A percentile compares a stretch with the other conserved stretches of the same genome.
Conservation (phyloP, 1,140 invertebrate species). For the Theocolax elegans region DNA sequence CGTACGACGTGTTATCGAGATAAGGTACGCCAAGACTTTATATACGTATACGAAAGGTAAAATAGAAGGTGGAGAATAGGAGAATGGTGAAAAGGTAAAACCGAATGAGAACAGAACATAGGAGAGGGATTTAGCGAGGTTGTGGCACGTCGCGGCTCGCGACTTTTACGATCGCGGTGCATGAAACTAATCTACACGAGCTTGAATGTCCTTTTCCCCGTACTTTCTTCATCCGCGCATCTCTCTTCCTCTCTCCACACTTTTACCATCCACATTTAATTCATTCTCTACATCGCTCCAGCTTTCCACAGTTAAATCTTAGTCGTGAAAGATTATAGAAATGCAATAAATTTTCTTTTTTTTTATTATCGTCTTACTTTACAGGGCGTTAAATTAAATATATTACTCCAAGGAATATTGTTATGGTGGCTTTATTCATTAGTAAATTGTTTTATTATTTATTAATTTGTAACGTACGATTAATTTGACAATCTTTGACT, state of each 20-base stretch:
- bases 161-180: constrained; percentile 28
- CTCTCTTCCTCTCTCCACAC: too few relatives aligned
- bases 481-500: too few relatives aligned
- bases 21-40: too few relatives aligned
- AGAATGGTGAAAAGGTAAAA: too few relatives aligned
- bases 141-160: background rate
- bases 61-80: too few relatives aligned
- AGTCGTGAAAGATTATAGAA: constrained; percentile 3
- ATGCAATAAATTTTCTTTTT: constrained; percentile 28
- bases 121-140: background rate
- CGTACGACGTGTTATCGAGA: too few relatives aligned
- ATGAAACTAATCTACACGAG: constrained; percentile 33
- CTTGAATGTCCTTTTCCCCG: background rate
- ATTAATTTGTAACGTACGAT: constrained; percentile 6
- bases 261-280: background rate
- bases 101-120: too few relatives aligned
- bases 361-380: background rate
- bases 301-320: background rate
- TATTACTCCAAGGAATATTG: too few relatives aligned
- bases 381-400: background rate
- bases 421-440: too few relatives aligned
- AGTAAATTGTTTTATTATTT: too few relatives aligned
- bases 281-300: background rate
- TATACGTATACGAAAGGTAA: too few relatives aligned
- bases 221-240: constrained; percentile 22